These are phyloP conservation scores for Rhingia rostrata DNA, from an alignment of 2,888 invertebrate species.

Conservation along the genomic window DNA sequence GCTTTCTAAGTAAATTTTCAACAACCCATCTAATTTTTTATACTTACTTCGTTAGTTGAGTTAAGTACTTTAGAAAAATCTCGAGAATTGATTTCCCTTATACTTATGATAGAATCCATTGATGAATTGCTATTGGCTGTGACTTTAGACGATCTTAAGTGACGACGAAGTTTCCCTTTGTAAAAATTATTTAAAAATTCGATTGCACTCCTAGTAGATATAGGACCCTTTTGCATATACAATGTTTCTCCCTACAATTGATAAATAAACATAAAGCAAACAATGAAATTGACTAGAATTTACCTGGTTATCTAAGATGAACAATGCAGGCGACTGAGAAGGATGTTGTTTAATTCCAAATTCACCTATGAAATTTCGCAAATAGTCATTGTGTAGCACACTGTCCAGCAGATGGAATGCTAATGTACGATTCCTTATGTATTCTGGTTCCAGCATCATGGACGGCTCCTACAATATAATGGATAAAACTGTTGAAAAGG, in stretches of 20 bases:
- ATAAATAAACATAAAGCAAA: background rate
- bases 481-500: background rate
- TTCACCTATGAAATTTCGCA: slow-evolving; percentile 48
- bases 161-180: slow-evolving; percentile 49
- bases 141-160: slow-evolving; percentile 31
- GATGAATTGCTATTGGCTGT: background rate
- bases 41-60: slow-evolving; percentile 45
- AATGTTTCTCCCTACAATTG: slow-evolving; percentile 44
- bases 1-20: slow-evolving; percentile 1
- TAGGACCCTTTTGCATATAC: slow-evolving; percentile 36
- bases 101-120: background rate
- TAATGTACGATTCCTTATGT: slow-evolving; percentile 44
- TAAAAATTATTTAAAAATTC: slow-evolving; percentile 52
- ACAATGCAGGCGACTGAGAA: slow-evolving; percentile 20
- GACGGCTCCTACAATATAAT: slow-evolving; percentile 24
- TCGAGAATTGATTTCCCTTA: slow-evolving; percentile 52
- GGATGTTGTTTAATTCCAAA: slow-evolving; percentile 1
- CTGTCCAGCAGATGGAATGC: slow-evolving; percentile 61
- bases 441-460: background rate
- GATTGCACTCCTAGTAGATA: slow-evolving; percentile 42
- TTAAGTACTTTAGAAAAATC: slow-evolving; percentile 48
- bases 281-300: background rate
- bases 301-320: slow-evolving; percentile 60
- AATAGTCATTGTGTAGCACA: slow-evolving; percentile 35
- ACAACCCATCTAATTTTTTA: too few relatives aligned